Evolutionary conservation across 2,888 invertebrate genomes (phyloP).

Genomic region (Mimachlamys varia): DNA sequence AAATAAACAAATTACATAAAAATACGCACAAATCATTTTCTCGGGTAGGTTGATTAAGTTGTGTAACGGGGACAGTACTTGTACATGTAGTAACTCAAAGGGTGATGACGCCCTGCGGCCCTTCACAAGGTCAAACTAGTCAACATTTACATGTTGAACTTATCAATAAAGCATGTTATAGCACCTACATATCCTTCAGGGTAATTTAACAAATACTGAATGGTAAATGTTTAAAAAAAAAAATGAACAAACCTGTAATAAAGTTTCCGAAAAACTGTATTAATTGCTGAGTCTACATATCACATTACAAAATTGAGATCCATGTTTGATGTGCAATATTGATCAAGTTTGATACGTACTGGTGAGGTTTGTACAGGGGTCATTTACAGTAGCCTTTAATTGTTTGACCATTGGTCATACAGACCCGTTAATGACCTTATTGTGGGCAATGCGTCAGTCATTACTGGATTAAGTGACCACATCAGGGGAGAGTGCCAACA

Average conservation of each 20-base stretch:
- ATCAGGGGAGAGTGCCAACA: neutral
- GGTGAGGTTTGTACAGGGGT: neutral
- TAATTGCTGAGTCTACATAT: conserved; percentile 4
- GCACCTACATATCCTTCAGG: no score
- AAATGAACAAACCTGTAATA: neutral
- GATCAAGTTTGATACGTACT: neutral
- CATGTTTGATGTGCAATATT: no score
- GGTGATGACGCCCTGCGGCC: no score
- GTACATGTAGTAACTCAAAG: no score
- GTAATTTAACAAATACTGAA: neutral
- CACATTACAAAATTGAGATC: conserved; percentile 36
- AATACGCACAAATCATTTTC: no score
- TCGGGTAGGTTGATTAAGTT: no score
- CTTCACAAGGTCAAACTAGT: no score
- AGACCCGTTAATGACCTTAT: conserved; percentile 20
- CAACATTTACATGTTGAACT: no score
- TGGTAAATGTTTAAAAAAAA: neutral
- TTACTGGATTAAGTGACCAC: conserved; percentile 32
- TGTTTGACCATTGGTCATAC: neutral
- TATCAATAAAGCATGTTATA: no score
- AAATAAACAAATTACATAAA: no score
- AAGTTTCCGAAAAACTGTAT: neutral
- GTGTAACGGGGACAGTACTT: no score
- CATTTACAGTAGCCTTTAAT: neutral
- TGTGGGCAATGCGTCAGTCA: neutral